phyloP scores from a whole-genome alignment of 2,797 vertebrate species.

The Eutrigla gurnardus region DNA sequence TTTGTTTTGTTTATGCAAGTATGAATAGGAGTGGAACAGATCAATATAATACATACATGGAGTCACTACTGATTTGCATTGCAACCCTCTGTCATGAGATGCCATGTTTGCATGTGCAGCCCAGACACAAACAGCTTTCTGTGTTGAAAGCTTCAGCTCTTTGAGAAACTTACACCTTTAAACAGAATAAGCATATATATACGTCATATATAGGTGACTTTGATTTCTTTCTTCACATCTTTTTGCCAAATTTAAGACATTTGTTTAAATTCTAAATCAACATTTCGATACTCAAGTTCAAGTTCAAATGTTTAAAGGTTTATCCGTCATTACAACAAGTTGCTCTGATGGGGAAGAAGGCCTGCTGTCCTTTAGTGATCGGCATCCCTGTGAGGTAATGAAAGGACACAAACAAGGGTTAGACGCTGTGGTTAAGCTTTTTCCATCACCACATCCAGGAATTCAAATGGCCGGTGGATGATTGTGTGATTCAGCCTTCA shows the following conservation, averaged over 20 bases:
- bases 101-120: slow-evolving; percentile 48
- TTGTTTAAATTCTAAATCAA: not conserved
- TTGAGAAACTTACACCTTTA: not conserved
- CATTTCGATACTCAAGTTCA: not conserved
- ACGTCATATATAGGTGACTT: not conserved
- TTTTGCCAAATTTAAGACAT: not conserved
- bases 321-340: not conserved
- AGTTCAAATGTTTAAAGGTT: not conserved
- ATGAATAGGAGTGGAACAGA: not conserved
- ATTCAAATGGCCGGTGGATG: slow-evolving; percentile 72
- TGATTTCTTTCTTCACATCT: not conserved
- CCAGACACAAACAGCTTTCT: not conserved
- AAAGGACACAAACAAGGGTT: slow-evolving; percentile 45
- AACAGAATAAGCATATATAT: not conserved
- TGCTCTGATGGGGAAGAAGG: slow-evolving; percentile 12
- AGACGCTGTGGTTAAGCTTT: slow-evolving; percentile 66
- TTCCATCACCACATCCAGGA: slow-evolving; percentile 76
- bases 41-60: not conserved
- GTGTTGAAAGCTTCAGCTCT: slow-evolving; percentile 8
- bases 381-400: slow-evolving; percentile 32
- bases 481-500: slow-evolving; percentile 30
- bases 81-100: slow-evolving; percentile 20
- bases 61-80: slow-evolving; percentile 69
- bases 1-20: slow-evolving; percentile 33
- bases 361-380: not conserved